phyloP scores from a whole-genome alignment of 1,140 invertebrate species.

The Galendromus occidentalis region DNA sequence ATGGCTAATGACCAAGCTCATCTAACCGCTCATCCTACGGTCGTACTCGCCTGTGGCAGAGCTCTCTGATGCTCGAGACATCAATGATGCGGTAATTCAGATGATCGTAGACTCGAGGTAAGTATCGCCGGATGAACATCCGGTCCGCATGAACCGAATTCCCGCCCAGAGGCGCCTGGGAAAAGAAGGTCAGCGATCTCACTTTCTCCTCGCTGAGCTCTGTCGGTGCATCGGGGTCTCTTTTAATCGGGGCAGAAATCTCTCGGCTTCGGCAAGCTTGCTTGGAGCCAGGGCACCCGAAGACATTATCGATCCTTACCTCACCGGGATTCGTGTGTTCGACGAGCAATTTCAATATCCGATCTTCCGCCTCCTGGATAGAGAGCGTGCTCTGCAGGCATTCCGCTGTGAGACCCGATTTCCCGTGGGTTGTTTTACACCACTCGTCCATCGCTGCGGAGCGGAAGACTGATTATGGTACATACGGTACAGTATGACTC shows the following conservation, averaged over 20 bases:
- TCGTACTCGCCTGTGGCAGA: slow-evolving; percentile 33
- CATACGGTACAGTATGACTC: too few relatives aligned
- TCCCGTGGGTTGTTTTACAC: slow-evolving; percentile 51
- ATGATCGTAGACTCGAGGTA: slow-evolving; percentile 50
- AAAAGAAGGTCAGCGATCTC: slow-evolving; percentile 23
- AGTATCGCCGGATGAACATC: slow-evolving; percentile 49
- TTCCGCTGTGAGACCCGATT: slow-evolving; percentile 52
- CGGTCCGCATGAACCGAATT: slow-evolving; percentile 73
- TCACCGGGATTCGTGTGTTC: slow-evolving; percentile 40
- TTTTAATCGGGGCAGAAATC: too few relatives aligned
- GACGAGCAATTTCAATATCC: slow-evolving; percentile 49
- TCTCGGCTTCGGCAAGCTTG: background rate
- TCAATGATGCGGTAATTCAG: slow-evolving; percentile 84
- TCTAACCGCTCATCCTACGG: slow-evolving; percentile 8
- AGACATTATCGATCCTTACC: slow-evolving; percentile 14
- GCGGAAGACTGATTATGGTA: background rate
- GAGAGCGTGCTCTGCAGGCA: slow-evolving; percentile 44
- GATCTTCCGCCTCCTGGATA: slow-evolving; percentile 43
- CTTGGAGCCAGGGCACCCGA: background rate
- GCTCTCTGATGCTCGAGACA: slow-evolving; percentile 71
- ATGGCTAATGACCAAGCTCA: too few relatives aligned
- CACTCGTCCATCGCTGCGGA: slow-evolving; percentile 48
- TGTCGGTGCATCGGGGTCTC: too few relatives aligned
- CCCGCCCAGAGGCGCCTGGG: slow-evolving; percentile 52
- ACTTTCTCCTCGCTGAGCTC: too few relatives aligned